Conservation (phyloP, 2,797 vertebrate species). For the Leptoclinus maculatus region DNA sequence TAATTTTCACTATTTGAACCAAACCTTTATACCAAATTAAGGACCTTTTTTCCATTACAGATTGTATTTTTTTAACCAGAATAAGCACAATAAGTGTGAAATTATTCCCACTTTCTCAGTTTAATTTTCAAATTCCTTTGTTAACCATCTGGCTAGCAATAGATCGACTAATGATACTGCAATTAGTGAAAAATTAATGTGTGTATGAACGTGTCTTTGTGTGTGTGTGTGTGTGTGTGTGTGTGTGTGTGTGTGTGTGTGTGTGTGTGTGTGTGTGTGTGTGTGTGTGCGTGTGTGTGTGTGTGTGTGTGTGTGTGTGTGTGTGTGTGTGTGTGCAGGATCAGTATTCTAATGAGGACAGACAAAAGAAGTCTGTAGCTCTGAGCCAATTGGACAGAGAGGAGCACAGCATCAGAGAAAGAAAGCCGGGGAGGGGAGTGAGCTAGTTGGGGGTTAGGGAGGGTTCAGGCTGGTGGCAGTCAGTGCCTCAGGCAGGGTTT, state of each 20-base stretch:
- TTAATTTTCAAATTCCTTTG: slow-evolving; percentile 67
- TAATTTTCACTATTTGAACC: neutral
- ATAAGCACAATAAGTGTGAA: neutral
- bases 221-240: neutral
- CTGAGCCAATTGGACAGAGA: slow-evolving; percentile 77
- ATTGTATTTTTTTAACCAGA: neutral
- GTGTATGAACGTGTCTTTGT: slow-evolving; percentile 1
- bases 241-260: slow-evolving; percentile 9
- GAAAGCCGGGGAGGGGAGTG: slow-evolving; percentile 59
- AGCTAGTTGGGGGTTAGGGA: slow-evolving; percentile 71
- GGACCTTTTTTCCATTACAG: neutral
- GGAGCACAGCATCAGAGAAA: slow-evolving; percentile 74
- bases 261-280: slow-evolving; percentile 24
- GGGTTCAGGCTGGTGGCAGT: slow-evolving; percentile 86
- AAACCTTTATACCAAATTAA: neutral
- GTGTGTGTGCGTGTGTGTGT: slow-evolving; percentile 23
- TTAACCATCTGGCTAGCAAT: slow-evolving; percentile 66
- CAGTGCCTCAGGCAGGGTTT: slow-evolving; percentile 87
- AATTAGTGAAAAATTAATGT: slow-evolving; percentile 60
- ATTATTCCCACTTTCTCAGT: slow-evolving; percentile 37
- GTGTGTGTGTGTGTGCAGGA: slow-evolving; percentile 51
- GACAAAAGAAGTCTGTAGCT: slow-evolving; percentile 83
- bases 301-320: slow-evolving; percentile 24
- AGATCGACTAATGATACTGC: slow-evolving; percentile 58
- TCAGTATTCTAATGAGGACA: slow-evolving; percentile 86